Base-by-base conservation (phyloP, 2,888 invertebrate species). In the Leucophenga maculata region DNA sequence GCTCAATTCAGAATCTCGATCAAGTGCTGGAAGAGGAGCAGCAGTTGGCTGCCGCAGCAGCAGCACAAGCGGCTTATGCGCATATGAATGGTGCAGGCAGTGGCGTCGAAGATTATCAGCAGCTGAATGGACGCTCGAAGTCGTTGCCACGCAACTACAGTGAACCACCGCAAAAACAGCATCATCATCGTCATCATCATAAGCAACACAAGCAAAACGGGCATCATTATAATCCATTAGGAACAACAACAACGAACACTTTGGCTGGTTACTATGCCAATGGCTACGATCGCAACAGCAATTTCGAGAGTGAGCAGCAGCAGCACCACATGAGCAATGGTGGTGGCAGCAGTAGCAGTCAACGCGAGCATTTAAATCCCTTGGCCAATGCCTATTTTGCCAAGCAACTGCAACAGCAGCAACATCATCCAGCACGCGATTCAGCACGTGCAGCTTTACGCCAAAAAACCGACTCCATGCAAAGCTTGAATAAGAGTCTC, bases 131-230 rank as follows among this genome's bases (percentile, higher is more conserved):
- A 69, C 83, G 91, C 69, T 90, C 91, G 1, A 89, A 91, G 16
- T 92, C 92, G 1, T 77, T 91, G 71, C 91, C 92, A 3, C 88
- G 92, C n/a, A 85, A 80, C 69, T 87, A 87, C 71, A 84, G 71
- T 26, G 87, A 87, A 65, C 86, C 87, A 26, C 85, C 86, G 13
- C 74, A 74, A 57, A 72, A 75, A 59, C 73, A 72, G 18, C 59
- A 74, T 11, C 71, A 73, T 62, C 76, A 75, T 72, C 80, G 77
- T 3, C 70, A 82, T 44, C 79, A 85, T 65, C 81, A 76, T 62
- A 67, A 77, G 1, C 83, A 85, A 59, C 52, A 73, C 44, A 82
- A 80, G 64, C 77, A 75, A 60, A 81, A 81, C 52, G 81, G 80
- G 1, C 82, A 82, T 31, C 73, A 75, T 26, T 72, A 72, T 22